Base-by-base conservation (phyloP, 1,140 invertebrate species). In the Magallana ariakensis region DNA sequence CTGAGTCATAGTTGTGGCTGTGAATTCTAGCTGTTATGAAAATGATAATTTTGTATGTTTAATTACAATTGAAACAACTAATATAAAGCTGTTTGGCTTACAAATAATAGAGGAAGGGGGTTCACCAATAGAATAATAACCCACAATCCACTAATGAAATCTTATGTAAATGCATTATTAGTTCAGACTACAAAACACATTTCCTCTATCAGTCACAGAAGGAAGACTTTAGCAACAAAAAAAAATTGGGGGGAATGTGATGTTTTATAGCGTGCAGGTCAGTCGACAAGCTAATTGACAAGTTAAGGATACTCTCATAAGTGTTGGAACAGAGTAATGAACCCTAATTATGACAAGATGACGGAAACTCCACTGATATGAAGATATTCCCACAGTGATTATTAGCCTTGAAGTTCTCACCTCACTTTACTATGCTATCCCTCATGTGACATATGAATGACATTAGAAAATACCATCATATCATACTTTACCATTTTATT, bases 161-260 rank as follows among this genome's bases (percentile, higher is more conserved):
- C 15, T 26, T 26, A 11, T 33, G 66, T 75, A 75, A 75, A 22
- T 33, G 8, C 22, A 75, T 75, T 9, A 46, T 1, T 46, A 46
- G 33, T 46, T 46, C 33, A 46, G 33, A 2, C 5, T 46, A 46
- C 33, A 46, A 46, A 46, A 46, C 33, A 46, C 33, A 46, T 46
- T 46, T 75, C 66, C 66, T 75, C 33, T 26, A 75, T 75, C 22
- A 75, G 66, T 26, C 15, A 75, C 33, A 26, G 19, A 75, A 75
- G 66, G 22, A 75, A 75, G 58, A 26, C 66, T 26, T 26, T 75
- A 26, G 16, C 16, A 26, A 75, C 16, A 26, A 75, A 26, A 26
- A 26, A 11, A 75, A 75, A 75, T 11, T 75, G 66, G n/a, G 66
- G 66, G 33, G 33, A 13, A 75, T 60, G 66, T 7, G 22, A 33